Evolutionary conservation across 2,888 invertebrate species (phyloP), one percentile per base, ranked within the genome.

Genomic region (Cetonia aurata): DNA sequence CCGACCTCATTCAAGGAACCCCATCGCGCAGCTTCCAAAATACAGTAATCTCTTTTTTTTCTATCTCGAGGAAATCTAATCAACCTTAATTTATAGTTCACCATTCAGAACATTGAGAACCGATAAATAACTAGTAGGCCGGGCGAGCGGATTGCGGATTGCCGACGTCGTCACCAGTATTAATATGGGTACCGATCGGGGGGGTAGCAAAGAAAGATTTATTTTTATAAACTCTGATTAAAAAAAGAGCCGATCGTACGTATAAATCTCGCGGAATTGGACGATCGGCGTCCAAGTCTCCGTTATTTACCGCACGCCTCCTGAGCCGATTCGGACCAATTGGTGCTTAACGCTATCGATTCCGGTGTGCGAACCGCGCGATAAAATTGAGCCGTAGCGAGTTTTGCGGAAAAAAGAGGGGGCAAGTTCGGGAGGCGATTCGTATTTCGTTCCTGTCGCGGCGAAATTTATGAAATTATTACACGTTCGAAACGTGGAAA

Each of bases 251-350:
- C 15, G 44, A 53, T 46, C 56, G 59, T 75, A 71, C 75, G 74
- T 74, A 78, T 79, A 79, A 79, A 79, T 79, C 79, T 77, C 74
- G 52, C 55, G 53, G 79, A 79, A 80, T 79, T 79, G 79, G 78
- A 65, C 77, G 79, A 79, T 78, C 76, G 77, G 77, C 76, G 79
- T 8, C 15, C 78, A 79, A 79, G 78, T 79, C 78, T 75, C 76
- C 71, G 79, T 81, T 80, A 81, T 81, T 81, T 81, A 81, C 80
- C 78, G 80, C 78, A 71, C 71, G 74, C 77, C 77, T 77, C 72
- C 77, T 77, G 79, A 78, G 75, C 77, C 79, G 79, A 80, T 80
- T 80, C 77, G 79, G 77, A 78, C 80, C 81, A 80, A 80, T 81
- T 80, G 80, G 79, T 79, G 79, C 79, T 80, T 79, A 80, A 56